Base-by-base conservation (phyloP, 30 jellyfish, hydroid and myxozoan species). In the Euphysa ruthae region DNA sequence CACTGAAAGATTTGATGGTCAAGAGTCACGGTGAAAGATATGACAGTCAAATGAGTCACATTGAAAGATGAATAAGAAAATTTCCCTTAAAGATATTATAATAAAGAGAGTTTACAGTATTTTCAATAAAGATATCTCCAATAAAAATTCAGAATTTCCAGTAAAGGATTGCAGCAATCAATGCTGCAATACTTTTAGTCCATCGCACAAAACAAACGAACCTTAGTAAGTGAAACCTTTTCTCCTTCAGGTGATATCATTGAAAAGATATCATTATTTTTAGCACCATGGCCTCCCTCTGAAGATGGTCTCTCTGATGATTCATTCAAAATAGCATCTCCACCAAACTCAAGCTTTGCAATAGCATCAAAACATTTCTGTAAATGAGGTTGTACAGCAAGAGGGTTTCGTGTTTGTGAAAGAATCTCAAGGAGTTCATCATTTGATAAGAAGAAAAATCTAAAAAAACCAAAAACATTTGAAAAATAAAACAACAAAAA, bases 381-480 rank as follows among this genome's bases (percentile, higher is more conserved):
- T 42, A 90, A 65, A 82, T 90, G 98, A 1, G 98, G 98, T 43
- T 90, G 98, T 0, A 90, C 98, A 1, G 98, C 98, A 75, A 81
- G 98, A 8, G 98, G 98, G 56, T 90, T 90, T 76, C 98, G 75
- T 49, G 98, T 90, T 49, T 90, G 98, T n/a, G 98, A 90, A 63
- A 90, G 49, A 15, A 90, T 90, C 69, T 90, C 98, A 64, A 90
- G 79, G 26, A 90, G 87, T 55, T 90, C 98, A 58, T 90, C 98
- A 56, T 90, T 90, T 13, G 98, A 90, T 55, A 90, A 43, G 74
- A 90, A 90, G 66, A 79, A 90, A 68, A 90, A 90, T 58, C 98
- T 90, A 26, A 6, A 63, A 63, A 22, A 7, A 26, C 33, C 57
- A 56, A 30, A 12, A 56, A 12, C 70, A 5, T 10, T 52, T n/a